phyloP scores from a whole-genome alignment of 2,888 invertebrate genomes.

The Dione vanillae region DNA sequence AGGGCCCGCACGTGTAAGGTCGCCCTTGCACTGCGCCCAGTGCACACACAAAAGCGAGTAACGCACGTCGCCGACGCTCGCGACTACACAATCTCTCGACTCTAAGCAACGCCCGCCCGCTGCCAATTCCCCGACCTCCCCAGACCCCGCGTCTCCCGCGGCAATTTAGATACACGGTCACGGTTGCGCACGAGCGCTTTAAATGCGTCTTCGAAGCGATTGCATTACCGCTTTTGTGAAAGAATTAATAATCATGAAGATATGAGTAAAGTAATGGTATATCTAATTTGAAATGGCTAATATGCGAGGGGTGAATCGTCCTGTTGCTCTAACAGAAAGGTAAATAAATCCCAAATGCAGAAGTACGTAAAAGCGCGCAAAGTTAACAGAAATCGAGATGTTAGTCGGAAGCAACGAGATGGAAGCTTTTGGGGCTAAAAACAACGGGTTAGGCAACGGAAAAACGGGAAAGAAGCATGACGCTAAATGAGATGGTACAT shows the following conservation, averaged over 20 bases:
- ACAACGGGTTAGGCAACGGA: conserved; percentile 81
- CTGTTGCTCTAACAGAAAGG: conserved; percentile 65
- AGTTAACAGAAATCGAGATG: conserved; percentile 71
- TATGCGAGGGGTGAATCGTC: conserved; percentile 64
- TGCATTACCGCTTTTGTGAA: conserved; percentile 85
- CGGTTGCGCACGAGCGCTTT: conserved; percentile 57
- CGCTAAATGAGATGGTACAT: conserved; percentile 69
- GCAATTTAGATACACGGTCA: conserved; percentile 66
- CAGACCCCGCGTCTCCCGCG: conserved; percentile 46
- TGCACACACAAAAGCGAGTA: conserved; percentile 85
- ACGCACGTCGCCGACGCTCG: conserved; percentile 81
- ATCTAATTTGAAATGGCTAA: conserved; percentile 68
- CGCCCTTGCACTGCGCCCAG: conserved; percentile 83
- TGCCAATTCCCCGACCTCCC: conserved; percentile 54
- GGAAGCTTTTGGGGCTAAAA: conserved; percentile 73
- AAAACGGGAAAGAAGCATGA: conserved; percentile 79
- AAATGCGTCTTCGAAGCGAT: conserved; percentile 78
- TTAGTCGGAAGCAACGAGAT: conserved; percentile 81
- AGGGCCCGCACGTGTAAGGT: conserved; percentile 77
- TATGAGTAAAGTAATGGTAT: conserved; percentile 68
- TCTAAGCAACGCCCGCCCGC: conserved; percentile 60
- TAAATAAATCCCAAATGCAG: conserved; percentile 67
- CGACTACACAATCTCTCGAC: conserved; percentile 39
- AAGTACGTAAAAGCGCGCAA: conserved; percentile 76
- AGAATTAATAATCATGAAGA: conserved; percentile 81